phyloP scores from a whole-genome alignment of 2,113 vertebrate genomes.

The Machaerirhynchus nigripectus region DNA sequence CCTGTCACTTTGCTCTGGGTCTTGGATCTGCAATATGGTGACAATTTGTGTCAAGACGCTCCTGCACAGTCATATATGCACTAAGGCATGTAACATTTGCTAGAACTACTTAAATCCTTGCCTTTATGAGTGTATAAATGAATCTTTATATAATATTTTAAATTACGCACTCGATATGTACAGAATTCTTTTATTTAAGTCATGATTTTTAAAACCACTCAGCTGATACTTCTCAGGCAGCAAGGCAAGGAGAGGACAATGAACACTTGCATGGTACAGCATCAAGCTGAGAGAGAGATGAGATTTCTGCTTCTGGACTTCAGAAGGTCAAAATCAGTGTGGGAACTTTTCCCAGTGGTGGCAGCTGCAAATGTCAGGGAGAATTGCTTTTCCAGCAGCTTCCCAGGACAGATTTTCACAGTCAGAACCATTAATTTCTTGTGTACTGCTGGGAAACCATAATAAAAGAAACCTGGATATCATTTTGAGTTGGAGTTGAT shows the following conservation, averaged over 20 bases:
- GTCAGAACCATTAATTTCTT: constrained; percentile 2
- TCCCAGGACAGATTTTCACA: constrained; percentile 21
- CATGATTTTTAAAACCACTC: not conserved
- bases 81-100: not conserved
- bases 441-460: not conserved
- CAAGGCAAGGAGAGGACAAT: not conserved
- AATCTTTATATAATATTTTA: not conserved
- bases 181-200: not conserved
- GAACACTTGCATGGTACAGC: not conserved
- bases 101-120: not conserved
- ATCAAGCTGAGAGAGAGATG: not conserved
- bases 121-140: not conserved
- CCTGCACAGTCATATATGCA: not conserved
- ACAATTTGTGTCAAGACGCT: not conserved
- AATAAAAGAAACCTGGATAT: not conserved
- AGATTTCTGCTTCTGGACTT: constrained; percentile 20
- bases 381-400: constrained; percentile 5
- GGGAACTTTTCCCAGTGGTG: constrained; percentile 3
- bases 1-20: not conserved
- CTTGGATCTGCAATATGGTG: not conserved
- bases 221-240: not conserved
- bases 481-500: not conserved
- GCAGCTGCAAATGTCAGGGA: constrained; percentile 43
- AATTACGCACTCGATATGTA: not conserved
- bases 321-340: constrained; percentile 3